Evolutionary conservation across 2,113 vertebrate species (phyloP).

Genomic region (Vidua macroura): DNA sequence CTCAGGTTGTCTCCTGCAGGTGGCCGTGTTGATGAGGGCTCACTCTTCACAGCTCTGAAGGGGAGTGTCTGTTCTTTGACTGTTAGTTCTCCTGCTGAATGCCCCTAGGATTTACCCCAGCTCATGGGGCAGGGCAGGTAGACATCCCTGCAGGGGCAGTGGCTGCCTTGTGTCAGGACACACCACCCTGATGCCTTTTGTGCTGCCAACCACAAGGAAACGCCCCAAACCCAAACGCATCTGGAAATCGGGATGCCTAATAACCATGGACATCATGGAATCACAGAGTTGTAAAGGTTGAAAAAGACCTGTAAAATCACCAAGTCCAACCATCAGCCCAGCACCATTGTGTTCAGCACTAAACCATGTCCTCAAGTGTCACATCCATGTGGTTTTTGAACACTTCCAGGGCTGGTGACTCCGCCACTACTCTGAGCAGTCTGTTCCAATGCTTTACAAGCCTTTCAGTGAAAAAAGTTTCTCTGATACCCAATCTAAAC

Average conservation of each 20-base stretch:
- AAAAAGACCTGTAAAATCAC: background rate
- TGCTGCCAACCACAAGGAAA: background rate
- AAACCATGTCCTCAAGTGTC: background rate
- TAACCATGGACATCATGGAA: accelerated
- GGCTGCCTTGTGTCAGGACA: background rate
- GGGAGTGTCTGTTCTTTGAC: background rate
- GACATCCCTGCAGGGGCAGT: background rate
- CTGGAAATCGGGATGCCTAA: background rate
- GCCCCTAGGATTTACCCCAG: background rate
- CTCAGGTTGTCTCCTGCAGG: background rate
- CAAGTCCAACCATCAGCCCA: background rate
- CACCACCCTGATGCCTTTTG: background rate
- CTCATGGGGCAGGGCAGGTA: background rate
- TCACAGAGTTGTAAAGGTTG: background rate
- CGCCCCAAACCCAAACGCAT: accelerated
- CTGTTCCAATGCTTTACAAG: background rate
- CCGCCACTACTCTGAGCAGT: background rate
- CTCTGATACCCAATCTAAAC: background rate
- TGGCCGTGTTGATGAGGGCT: background rate
- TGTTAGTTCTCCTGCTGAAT: too few relatives aligned
- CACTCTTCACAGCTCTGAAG: accelerated
- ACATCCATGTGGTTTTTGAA: background rate
- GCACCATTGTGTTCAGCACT: background rate
- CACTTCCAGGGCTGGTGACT: background rate
- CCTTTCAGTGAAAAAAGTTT: background rate